Conservation (phyloP, 2,797 vertebrate species). For the Psittacula echo region DNA sequence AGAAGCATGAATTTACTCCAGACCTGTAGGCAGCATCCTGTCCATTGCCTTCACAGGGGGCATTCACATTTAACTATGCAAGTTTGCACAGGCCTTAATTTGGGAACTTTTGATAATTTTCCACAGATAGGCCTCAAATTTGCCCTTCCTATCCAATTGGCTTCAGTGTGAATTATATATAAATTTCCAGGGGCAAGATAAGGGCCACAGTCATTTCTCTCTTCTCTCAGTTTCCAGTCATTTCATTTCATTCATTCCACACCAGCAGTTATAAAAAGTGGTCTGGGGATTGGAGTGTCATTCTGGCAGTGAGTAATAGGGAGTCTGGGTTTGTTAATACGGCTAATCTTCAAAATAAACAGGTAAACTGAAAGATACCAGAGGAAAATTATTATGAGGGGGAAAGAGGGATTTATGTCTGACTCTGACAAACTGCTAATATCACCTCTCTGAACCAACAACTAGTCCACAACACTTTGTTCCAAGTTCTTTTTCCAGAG, state of each 20-base stretch:
- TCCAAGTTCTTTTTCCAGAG: slow-evolving; percentile 20
- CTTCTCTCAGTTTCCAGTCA: slow-evolving; percentile 13
- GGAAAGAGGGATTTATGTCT: slow-evolving; percentile 17
- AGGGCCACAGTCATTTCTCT: slow-evolving; percentile 40
- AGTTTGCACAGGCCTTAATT: neutral
- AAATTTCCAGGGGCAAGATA: slow-evolving; percentile 39
- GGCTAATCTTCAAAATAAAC: slow-evolving; percentile 40
- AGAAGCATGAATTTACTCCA: neutral
- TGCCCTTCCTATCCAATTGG: neutral
- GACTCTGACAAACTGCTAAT: slow-evolving; percentile 14
- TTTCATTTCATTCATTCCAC: slow-evolving; percentile 64
- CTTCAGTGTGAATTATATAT: slow-evolving; percentile 30
- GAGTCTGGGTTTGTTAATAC: slow-evolving; percentile 1
- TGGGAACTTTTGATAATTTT: neutral
- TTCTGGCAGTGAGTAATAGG: slow-evolving; percentile 29
- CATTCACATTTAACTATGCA: neutral
- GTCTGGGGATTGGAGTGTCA: neutral
- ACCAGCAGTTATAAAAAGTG: slow-evolving; percentile 37
- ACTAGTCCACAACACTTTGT: neutral
- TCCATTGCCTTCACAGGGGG: neutral
- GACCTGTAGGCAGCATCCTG: neutral
- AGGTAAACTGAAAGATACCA: slow-evolving; percentile 38
- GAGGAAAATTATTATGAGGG: neutral
- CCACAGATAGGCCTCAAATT: neutral
- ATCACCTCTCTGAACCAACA: neutral